These are phyloP conservation scores for Drosophila neotestacea DNA, from an alignment of 2,888 invertebrate genomes.

Conservation along the genomic window DNA sequence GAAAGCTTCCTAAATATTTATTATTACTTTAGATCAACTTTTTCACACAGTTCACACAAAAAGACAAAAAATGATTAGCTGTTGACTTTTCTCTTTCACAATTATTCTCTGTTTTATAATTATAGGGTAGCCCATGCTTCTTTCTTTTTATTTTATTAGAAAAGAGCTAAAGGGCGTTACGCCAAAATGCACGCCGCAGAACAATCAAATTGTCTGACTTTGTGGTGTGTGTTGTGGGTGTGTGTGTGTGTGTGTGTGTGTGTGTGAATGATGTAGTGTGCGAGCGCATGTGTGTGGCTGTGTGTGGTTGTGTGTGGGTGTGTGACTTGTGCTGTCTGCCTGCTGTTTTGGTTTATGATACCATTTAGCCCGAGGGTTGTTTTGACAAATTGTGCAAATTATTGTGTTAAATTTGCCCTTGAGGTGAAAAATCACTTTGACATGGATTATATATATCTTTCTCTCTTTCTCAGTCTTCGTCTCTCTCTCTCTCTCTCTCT, in stretches of 20 bases:
- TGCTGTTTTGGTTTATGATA: slow-evolving; percentile 68
- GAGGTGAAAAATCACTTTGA: slow-evolving; percentile 81
- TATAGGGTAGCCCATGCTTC: slow-evolving; percentile 17
- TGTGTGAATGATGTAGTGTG: slow-evolving; percentile 12
- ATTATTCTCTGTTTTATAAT: background rate
- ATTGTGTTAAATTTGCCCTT: slow-evolving; percentile 83
- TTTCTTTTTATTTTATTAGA: background rate
- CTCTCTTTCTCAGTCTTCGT: background rate
- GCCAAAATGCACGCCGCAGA: slow-evolving; percentile 34
- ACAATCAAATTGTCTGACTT: slow-evolving; percentile 47
- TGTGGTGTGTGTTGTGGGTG: slow-evolving; percentile 15
- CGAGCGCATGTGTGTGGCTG: slow-evolving; percentile 13
- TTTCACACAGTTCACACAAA: no score
- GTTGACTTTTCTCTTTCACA: no score
- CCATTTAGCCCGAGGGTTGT: slow-evolving; percentile 79
- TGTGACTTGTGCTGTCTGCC: slow-evolving; percentile 44
- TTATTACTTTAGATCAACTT: no score
- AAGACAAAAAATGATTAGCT: no score
- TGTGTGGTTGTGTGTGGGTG: slow-evolving; percentile 30
- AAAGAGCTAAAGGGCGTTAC: slow-evolving; percentile 20
- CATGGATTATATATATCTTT: slow-evolving; percentile 50
- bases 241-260: slow-evolving; percentile 25
- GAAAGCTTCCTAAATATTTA: background rate
- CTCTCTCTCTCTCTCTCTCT: background rate
- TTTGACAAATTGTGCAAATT: slow-evolving; percentile 83